phyloP scores from a whole-genome alignment of 2,797 vertebrate species.

The Mormyrus hasselquistii region DNA sequence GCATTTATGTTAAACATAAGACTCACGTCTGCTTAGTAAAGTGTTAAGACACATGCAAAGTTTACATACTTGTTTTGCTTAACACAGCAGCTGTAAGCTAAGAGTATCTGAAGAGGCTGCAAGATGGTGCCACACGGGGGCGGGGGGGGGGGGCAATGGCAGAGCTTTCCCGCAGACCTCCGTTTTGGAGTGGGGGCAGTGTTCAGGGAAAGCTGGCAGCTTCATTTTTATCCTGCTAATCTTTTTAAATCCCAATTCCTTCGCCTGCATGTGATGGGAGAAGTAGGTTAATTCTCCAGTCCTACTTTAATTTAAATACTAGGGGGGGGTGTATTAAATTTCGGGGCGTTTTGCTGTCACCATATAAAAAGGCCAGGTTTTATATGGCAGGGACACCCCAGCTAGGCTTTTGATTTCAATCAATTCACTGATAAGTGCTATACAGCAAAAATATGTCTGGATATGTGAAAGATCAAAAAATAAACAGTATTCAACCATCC shows the following conservation, averaged over 20 bases:
- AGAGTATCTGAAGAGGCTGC: neutral
- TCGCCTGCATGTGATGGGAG: neutral
- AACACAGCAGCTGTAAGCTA: neutral
- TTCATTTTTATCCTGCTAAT: neutral
- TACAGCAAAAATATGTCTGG: neutral
- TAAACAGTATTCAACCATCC: neutral
- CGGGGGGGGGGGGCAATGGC: neutral
- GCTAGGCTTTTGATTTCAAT: neutral
- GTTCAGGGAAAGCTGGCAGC: neutral
- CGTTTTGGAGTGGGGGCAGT: neutral
- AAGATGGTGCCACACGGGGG: neutral
- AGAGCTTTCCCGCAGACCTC: neutral
- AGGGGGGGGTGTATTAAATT: neutral
- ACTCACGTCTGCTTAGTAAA: neutral
- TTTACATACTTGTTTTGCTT: neutral
- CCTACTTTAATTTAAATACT: neutral
- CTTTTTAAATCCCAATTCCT: conserved; percentile 1
- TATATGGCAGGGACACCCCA: neutral
- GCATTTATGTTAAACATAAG: neutral
- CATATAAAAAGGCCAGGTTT: neutral
- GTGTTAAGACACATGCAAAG: neutral
- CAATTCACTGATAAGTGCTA: neutral
- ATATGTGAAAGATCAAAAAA: neutral
- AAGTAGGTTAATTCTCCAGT: neutral
- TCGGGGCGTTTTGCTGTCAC: neutral